phyloP scores from a whole-genome alignment of 2,797 vertebrate species.

The Mareca strepera region DNA sequence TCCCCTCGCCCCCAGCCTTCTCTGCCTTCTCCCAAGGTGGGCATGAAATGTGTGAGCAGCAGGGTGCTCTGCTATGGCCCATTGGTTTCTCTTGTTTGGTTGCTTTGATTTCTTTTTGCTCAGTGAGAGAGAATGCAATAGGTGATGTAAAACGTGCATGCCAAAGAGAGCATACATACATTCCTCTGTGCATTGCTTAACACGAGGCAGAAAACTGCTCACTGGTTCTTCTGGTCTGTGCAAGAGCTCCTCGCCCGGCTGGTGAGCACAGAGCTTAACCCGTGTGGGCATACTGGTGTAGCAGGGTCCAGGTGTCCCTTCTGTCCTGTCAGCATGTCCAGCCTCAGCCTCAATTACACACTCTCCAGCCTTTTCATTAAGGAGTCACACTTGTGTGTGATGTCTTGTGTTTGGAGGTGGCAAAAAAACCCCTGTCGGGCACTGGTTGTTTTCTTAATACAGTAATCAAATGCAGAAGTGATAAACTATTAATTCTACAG shows the following conservation, averaged over 20 bases:
- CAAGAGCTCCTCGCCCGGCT: background rate
- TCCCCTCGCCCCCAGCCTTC: background rate
- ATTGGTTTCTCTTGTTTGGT: background rate
- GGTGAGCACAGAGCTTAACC: constrained; percentile 4
- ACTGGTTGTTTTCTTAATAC: constrained; percentile 19
- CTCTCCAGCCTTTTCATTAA: constrained; percentile 60
- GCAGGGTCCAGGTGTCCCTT: constrained; percentile 59
- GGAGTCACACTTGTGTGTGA: constrained; percentile 45
- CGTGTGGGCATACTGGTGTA: constrained; percentile 9
- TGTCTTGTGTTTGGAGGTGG: constrained; percentile 7
- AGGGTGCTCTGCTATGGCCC: constrained; percentile 15
- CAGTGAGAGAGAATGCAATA: background rate
- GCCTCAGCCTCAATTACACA: constrained; percentile 29
- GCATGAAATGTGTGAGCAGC: background rate
- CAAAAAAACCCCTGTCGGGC: constrained; percentile 6
- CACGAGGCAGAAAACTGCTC: constrained; percentile 15
- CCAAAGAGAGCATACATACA: background rate
- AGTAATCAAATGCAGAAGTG: background rate
- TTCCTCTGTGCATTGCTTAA: background rate
- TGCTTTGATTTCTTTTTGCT: constrained; percentile 29
- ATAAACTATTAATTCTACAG: constrained; percentile 16
- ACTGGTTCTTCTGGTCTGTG: background rate
- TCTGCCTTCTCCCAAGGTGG: background rate
- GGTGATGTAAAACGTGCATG: constrained; percentile 23
- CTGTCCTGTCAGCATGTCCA: constrained; percentile 44